These are phyloP conservation scores for Sus scrofa DNA, from an alignment of 2,113 vertebrate genomes.

Conservation along the genomic window T2T-Sscrofa CM000814.6:44389501-44390000, in stretches of 20 bases:
- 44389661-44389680: background rate
- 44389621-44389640: too few relatives aligned
- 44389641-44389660: too few relatives aligned
- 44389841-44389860: background rate
- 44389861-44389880: background rate
- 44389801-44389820: background rate
- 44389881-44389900: background rate
- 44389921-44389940: background rate
- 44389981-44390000: background rate
- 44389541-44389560: too few relatives aligned
- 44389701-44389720: background rate
- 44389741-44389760: background rate
- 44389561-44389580: too few relatives aligned
- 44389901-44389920: background rate
- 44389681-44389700: background rate
- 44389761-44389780: slow-evolving; percentile 24
- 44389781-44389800: background rate
- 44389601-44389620: too few relatives aligned
- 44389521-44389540: too few relatives aligned
- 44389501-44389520: too few relatives aligned
- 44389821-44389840: background rate
- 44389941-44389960: background rate
- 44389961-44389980: background rate
- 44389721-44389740: background rate
- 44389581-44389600: too few relatives aligned